Evolutionary conservation across 2,888 invertebrate species (phyloP).

Genomic region (Hirtodrosophila confusa): DNA sequence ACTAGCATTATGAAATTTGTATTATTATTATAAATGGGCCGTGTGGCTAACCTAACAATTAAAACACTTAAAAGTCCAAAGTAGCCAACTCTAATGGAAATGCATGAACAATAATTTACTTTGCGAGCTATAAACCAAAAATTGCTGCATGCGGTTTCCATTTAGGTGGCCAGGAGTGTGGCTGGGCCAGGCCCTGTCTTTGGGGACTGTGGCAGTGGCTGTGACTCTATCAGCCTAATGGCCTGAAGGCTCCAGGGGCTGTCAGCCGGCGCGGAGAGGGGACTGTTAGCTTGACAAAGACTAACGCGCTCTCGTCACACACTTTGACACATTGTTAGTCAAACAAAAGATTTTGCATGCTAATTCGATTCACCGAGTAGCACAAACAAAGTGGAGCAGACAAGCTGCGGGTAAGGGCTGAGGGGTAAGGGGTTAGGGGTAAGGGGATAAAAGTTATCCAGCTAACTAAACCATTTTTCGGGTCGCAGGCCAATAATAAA

Average conservation of each 20-base stretch:
- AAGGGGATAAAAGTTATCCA: neutral
- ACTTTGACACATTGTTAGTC: conserved; percentile 80
- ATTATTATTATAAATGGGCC: conserved; percentile 6
- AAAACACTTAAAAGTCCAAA: conserved; percentile 15
- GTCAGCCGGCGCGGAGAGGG: neutral
- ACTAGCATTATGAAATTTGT: no score
- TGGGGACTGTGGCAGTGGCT: conserved; percentile 22
- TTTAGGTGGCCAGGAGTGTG: conserved; percentile 40
- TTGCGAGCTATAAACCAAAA: conserved; percentile 1
- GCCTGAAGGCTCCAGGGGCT: conserved; percentile 35
- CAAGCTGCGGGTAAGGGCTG: conserved; percentile 9
- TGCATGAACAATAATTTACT: conserved; percentile 25
- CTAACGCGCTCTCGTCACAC: conserved; percentile 69
- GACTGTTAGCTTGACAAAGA: conserved; percentile 44
- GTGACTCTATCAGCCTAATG: conserved; percentile 50
- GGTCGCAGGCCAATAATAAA: conserved; percentile 69
- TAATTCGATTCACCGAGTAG: conserved; percentile 71
- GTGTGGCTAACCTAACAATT: conserved; percentile 37
- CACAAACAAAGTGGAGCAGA: conserved; percentile 34
- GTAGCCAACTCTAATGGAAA: conserved; percentile 13
- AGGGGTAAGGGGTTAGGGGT: conserved; percentile 1
- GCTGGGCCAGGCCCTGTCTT: conserved; percentile 1
- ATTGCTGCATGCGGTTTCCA: conserved; percentile 45
- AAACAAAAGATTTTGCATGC: conserved; percentile 79
- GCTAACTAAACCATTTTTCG: conserved; percentile 17